These are phyloP conservation scores for Quadriops clusia DNA, from an alignment of 2,888 invertebrate species.

Conservation along the genomic window DNA sequence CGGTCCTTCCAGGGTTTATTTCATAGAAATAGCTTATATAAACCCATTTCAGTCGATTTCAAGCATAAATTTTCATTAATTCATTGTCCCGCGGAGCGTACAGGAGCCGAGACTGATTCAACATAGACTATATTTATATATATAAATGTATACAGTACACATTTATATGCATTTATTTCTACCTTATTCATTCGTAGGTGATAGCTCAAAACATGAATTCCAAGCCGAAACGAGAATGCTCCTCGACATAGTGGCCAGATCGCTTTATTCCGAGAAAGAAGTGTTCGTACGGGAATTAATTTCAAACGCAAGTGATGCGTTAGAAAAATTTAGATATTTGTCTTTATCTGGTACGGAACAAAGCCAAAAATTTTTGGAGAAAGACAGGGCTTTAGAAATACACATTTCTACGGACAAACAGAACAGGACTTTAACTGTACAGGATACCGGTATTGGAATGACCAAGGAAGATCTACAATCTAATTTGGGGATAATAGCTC, in stretches of 20 bases:
- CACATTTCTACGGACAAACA: constrained; percentile 81
- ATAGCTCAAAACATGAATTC: constrained; percentile 67
- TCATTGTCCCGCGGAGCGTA: too few relatives aligned
- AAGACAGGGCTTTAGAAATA: constrained; percentile 69
- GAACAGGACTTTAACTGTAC: constrained; percentile 70
- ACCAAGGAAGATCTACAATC: constrained; percentile 80
- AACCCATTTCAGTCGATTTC: too few relatives aligned
- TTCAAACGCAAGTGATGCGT: constrained; percentile 93
- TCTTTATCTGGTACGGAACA: constrained; percentile 45
- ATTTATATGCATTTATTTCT: constrained; percentile 1
- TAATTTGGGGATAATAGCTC: constrained; percentile 90
- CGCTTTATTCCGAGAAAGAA: constrained; percentile 95
- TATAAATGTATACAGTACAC: too few relatives aligned
- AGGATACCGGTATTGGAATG: constrained; percentile 95
- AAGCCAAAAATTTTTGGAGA: constrained; percentile 38
- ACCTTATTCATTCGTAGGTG: constrained; percentile 34
- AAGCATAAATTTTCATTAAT: too few relatives aligned
- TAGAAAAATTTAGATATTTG: constrained; percentile 85
- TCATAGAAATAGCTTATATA: too few relatives aligned
- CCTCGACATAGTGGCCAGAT: constrained; percentile 92
- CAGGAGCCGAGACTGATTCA: too few relatives aligned
- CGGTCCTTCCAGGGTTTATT: too few relatives aligned
- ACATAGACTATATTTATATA: too few relatives aligned
- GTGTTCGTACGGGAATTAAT: constrained; percentile 92
- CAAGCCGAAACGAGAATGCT: constrained; percentile 95